Conservation (phyloP, 2,888 invertebrate genomes). For the Loripinus fragilis region DNA sequence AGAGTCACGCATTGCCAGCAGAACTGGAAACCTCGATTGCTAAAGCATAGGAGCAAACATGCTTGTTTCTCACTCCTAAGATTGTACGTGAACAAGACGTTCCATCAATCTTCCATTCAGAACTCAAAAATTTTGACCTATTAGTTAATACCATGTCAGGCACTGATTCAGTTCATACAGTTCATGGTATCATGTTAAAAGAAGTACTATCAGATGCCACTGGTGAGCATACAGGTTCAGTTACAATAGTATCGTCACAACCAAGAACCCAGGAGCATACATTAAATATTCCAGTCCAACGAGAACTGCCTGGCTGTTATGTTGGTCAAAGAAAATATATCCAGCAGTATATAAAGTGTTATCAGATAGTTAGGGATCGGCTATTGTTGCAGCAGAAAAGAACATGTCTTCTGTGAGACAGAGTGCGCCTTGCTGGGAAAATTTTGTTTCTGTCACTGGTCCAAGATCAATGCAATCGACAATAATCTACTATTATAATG, state of each 20-base stretch:
- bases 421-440: slow-evolving; percentile 49
- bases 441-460: slow-evolving; percentile 53
- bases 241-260: slow-evolving; percentile 19
- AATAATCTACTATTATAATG: slow-evolving; percentile 62
- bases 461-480: slow-evolving; percentile 40
- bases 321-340: slow-evolving; percentile 30
- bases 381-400: background rate
- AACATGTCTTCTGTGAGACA: slow-evolving; percentile 21
- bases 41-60: slow-evolving; percentile 48
- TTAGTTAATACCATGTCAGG: slow-evolving; percentile 55
- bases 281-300: slow-evolving; percentile 16
- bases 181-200: slow-evolving; percentile 70
- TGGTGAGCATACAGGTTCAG: slow-evolving; percentile 21
- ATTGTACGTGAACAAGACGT: slow-evolving; percentile 48
- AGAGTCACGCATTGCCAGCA: slow-evolving; percentile 48
- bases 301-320: slow-evolving; percentile 44
- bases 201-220: slow-evolving; percentile 34
- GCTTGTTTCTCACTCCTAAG: slow-evolving; percentile 49
- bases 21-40: slow-evolving; percentile 58
- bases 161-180: slow-evolving; percentile 56
- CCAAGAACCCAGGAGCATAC: slow-evolving; percentile 21
- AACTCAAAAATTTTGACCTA: slow-evolving; percentile 68
- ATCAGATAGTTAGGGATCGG: slow-evolving; percentile 16
- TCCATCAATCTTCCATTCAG: slow-evolving; percentile 61
- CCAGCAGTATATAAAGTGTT: background rate